Evolutionary conservation across 2,797 vertebrate species (phyloP).

Genomic region (Cossypha heuglini): DNA sequence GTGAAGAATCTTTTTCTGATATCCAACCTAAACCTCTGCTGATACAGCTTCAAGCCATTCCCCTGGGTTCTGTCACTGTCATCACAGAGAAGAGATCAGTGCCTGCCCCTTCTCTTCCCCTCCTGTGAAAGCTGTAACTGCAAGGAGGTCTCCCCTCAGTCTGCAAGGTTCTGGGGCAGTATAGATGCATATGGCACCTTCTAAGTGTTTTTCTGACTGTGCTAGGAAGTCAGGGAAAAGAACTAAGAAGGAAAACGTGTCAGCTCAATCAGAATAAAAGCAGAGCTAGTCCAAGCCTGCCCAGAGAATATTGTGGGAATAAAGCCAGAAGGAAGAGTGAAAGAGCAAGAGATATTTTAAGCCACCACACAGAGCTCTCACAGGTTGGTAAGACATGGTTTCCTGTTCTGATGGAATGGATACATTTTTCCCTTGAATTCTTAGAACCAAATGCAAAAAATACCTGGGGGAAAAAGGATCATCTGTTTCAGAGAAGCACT

Average conservation of each 20-base stretch:
- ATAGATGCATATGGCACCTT: neutral
- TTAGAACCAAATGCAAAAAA: neutral
- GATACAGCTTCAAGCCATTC: neutral
- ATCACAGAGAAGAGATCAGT: neutral
- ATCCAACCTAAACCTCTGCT: accelerated
- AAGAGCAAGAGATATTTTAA: neutral
- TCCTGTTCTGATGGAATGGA: neutral
- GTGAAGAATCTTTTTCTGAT: neutral
- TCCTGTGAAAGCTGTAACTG: neutral
- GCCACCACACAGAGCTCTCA: neutral
- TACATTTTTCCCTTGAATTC: neutral
- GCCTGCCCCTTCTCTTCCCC: neutral
- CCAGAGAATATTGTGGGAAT: neutral
- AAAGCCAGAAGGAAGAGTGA: neutral
- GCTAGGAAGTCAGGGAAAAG: neutral
- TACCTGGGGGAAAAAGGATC: no score
- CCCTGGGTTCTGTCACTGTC: accelerated
- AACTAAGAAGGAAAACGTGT: neutral
- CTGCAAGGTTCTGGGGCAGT: neutral
- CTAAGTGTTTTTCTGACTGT: neutral
- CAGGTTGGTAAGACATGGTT: neutral
- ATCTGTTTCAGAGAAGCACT: neutral
- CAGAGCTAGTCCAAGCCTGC: neutral
- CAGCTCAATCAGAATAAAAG: neutral
- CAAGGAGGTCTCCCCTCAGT: neutral